A percentile compares a stretch with the other conserved stretches of the same genome.
Evolutionary conservation across 2,113 vertebrate genomes (phyloP).

Genomic region (Camelus bactrianus): DNA sequence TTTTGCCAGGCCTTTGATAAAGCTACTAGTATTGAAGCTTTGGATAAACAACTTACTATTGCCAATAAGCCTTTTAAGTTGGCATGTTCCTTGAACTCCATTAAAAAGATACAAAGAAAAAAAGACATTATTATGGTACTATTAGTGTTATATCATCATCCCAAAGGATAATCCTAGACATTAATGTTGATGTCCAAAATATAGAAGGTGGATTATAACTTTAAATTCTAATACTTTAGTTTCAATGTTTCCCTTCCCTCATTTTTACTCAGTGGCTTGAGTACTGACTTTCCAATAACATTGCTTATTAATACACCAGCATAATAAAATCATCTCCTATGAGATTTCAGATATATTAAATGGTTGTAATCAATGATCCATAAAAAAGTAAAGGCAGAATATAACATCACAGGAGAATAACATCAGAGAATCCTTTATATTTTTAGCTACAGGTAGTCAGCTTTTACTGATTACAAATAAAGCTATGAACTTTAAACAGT

Average conservation of each 20-base stretch:
- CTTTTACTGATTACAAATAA: background rate
- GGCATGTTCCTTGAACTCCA: background rate
- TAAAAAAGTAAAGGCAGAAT: background rate
- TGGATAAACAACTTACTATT: background rate
- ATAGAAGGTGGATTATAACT: background rate
- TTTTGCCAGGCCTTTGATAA: constrained; percentile 9
- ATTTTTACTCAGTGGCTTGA: background rate
- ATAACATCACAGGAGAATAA: background rate
- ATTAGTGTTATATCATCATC: background rate
- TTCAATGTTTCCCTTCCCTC: background rate
- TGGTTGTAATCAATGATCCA: background rate
- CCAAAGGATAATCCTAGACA: background rate
- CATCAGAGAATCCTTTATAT: background rate
- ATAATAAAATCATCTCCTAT: background rate
- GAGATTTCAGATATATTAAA: background rate
- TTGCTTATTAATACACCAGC: background rate
- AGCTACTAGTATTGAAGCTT: background rate
- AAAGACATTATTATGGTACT: background rate
- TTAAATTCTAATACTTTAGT: background rate
- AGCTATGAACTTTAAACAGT: background rate
- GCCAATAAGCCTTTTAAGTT: background rate
- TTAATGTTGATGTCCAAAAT: background rate
- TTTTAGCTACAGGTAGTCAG: background rate
- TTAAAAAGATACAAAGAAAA: background rate
- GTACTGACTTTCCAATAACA: background rate